Conservation (phyloP, 2,888 invertebrate genomes). For the Isoperla grammatica region DNA sequence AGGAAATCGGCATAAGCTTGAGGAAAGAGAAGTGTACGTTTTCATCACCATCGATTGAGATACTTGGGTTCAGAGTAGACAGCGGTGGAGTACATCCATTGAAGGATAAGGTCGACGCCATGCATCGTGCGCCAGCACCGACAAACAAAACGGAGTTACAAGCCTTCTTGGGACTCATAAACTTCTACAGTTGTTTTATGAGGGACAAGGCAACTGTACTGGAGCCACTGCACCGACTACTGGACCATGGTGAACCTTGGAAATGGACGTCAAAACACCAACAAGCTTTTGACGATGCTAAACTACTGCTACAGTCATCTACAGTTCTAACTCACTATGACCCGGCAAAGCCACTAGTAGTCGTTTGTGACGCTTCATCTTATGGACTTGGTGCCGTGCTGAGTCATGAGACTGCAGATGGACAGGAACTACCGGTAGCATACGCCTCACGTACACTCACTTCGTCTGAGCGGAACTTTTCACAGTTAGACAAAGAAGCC, state of each 20-base stretch:
- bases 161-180: conserved; percentile 33
- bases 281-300: conserved; percentile 33
- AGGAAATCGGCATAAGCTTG: conserved; percentile 18
- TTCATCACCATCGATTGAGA: conserved; percentile 15
- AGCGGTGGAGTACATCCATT: conserved; percentile 27
- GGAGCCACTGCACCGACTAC: conserved; percentile 34
- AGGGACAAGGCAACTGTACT: conserved; percentile 31
- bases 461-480: conserved; percentile 36
- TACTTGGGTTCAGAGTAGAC: conserved; percentile 28
- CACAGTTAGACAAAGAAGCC: conserved; percentile 36
- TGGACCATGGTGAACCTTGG: conserved; percentile 31
- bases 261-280: conserved; percentile 33
- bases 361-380: conserved; percentile 31
- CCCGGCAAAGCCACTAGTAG: conserved; percentile 23
- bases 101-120: conserved; percentile 26
- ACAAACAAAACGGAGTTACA: conserved; percentile 25
- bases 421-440: conserved; percentile 31
- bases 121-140: conserved; percentile 23
- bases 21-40: conserved; percentile 30
- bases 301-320: conserved; percentile 27
- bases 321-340: conserved; percentile 26
- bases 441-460: conserved; percentile 37
- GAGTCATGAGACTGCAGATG: conserved; percentile 33
- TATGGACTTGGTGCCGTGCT: conserved; percentile 37
- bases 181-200: conserved; percentile 37